A percentile compares a stretch with the other conserved stretches of the same genome.
These are phyloP conservation scores for Hylaeus anthracinus DNA, from an alignment of 1,140 invertebrate species.

Conservation along the genomic window DNA sequence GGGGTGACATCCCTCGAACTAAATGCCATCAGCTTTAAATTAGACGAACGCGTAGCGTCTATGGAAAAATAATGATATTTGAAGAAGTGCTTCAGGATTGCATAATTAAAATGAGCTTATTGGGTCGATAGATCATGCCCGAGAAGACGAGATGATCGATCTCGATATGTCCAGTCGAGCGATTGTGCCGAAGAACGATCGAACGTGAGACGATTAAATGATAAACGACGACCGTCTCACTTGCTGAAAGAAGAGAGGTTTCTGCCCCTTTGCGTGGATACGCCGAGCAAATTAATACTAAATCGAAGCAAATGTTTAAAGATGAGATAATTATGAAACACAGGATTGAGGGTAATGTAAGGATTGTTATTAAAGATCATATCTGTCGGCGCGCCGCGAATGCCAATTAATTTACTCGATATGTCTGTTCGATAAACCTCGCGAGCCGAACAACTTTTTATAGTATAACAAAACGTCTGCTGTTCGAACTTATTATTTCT, in stretches of 20 bases:
- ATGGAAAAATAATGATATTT: too few relatives aligned
- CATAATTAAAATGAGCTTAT: constrained; percentile 29
- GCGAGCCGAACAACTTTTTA: too few relatives aligned
- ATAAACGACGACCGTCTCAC: neutral
- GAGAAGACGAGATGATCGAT: constrained; percentile 7
- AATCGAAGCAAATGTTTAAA: neutral
- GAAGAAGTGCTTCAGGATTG: neutral
- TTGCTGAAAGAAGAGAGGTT: neutral
- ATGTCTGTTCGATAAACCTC: too few relatives aligned
- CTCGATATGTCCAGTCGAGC: neutral
- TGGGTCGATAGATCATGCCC: neutral
- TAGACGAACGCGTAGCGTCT: neutral
- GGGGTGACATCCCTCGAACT: too few relatives aligned
- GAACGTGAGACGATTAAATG: constrained; percentile 24
- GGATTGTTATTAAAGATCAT: too few relatives aligned
- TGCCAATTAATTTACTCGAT: too few relatives aligned
- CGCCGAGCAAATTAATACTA: constrained; percentile 12
- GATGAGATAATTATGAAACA: constrained; percentile 8
- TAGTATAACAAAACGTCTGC: neutral
- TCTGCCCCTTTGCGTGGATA: neutral
- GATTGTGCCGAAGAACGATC: neutral
- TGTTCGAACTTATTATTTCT: neutral
- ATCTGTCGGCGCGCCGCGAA: too few relatives aligned
- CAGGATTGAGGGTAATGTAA: too few relatives aligned
- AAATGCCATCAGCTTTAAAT: neutral